Evolutionary conservation across 2,113 vertebrate genomes (phyloP).

Genomic region (Cercocebus atys): DNA sequence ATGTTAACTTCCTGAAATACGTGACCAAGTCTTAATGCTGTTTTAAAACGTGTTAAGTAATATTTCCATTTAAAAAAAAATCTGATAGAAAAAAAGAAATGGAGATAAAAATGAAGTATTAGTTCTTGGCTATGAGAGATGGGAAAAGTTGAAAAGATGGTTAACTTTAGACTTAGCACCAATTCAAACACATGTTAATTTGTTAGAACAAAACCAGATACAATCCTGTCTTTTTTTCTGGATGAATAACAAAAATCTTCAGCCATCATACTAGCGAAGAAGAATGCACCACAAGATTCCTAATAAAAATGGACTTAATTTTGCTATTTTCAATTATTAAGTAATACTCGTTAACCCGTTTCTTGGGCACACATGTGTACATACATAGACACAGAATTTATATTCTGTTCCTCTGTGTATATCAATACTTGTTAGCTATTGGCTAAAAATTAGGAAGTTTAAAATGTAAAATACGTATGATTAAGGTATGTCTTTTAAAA

Average conservation of each 20-base stretch:
- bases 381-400: background rate
- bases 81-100: background rate
- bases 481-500: constrained; percentile 25
- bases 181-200: background rate
- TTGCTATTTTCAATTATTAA: constrained; percentile 7
- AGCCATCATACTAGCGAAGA: background rate
- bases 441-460: background rate
- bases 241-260: background rate
- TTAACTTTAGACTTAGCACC: background rate
- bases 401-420: background rate
- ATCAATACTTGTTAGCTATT: background rate
- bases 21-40: constrained; percentile 23
- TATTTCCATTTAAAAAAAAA: background rate
- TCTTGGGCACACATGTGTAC: background rate
- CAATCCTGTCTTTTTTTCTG: background rate
- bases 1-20: constrained; percentile 50
- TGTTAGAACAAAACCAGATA: background rate
- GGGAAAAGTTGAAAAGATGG: background rate
- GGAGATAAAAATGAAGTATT: background rate
- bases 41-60: constrained; percentile 16
- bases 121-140: background rate
- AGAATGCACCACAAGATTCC: background rate
- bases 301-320: background rate
- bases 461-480: background rate
- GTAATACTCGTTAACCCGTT: background rate